Base-by-base conservation (phyloP, 92 coral and sea anemone genomes). In the Zoanthus solanderi region DNA sequence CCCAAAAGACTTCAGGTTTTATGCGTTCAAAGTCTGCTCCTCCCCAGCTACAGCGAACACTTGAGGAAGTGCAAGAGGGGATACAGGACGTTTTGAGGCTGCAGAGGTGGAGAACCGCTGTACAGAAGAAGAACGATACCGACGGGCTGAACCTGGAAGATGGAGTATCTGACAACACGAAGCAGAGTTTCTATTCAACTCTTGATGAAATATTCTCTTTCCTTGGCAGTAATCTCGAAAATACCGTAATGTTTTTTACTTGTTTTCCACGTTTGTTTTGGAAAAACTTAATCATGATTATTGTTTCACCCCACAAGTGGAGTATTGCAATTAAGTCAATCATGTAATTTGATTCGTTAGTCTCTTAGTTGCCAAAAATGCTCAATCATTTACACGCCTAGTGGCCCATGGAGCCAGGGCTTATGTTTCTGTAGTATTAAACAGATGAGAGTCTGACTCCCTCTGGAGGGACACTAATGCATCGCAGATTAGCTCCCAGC, bases 11-110 rank as follows among this genome's bases (percentile, higher is more conserved):
- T 13, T 86, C 91, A n/a, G 53, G 84, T 57, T 92, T 95, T 54
- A 71, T 79, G 71, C 97, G 98, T 68, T 97, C 99, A 14, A 72
- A 92, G 58, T 97, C 99, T 0, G 99, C 98, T 1, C 99, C 99
- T 29, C 82, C 96, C 54, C 97, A 92, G 63, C 90, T 97, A 74
- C 95, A 95, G 68, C 94, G 93, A 76, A 84, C 95, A 5, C n/a
- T 89, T 83, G 89, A 84, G 50, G 93, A 95, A 5, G 94, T 92
- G 47, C 93, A 90, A 75, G 93, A 95, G 84, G 99, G 98, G 67
- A 90, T 96, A 66, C 96, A 95, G 60, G 98, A 97, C 84, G 84
- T 97, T 75, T 92, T 93, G 83, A 86, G 99, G 47, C 89, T 97
- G 66, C 96, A 95, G 88, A 91, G 99, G 58, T 97, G 99, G 98